Evolutionary conservation across 2,113 vertebrate genomes (phyloP).

Genomic region (Arenaria interpres): DNA sequence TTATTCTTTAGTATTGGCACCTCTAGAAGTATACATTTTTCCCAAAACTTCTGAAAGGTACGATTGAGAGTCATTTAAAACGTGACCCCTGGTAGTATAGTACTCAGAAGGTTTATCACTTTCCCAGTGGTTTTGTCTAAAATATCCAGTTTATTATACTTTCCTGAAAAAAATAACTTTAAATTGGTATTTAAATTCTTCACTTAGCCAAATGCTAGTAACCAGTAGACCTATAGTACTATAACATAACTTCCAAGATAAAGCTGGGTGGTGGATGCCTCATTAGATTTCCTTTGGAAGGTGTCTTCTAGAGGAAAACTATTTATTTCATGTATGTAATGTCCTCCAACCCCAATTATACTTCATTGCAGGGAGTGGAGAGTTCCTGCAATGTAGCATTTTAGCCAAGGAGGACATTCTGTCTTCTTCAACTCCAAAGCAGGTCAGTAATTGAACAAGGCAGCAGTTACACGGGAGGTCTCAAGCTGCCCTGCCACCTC

Average conservation of each 20-base stretch:
- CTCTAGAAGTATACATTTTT: background rate
- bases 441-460: background rate
- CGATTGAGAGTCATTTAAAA: background rate
- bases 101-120: background rate
- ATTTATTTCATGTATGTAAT: background rate
- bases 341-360: background rate
- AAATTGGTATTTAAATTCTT: background rate
- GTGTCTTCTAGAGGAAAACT: background rate
- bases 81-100: rapidly evolving
- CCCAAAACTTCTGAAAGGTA: background rate
- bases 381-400: background rate
- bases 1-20: background rate
- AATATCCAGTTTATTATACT: background rate
- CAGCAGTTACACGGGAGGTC: background rate
- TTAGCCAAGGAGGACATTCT: background rate
- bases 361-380: background rate
- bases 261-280: background rate
- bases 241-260: background rate
- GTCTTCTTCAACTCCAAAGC: background rate
- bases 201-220: background rate
- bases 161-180: background rate
- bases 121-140: background rate
- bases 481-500: background rate
- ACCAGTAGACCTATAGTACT: background rate
- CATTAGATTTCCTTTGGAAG: background rate